Conservation (phyloP, 2,113 vertebrate genomes). For the Tychaedon coryphoeus region DNA sequence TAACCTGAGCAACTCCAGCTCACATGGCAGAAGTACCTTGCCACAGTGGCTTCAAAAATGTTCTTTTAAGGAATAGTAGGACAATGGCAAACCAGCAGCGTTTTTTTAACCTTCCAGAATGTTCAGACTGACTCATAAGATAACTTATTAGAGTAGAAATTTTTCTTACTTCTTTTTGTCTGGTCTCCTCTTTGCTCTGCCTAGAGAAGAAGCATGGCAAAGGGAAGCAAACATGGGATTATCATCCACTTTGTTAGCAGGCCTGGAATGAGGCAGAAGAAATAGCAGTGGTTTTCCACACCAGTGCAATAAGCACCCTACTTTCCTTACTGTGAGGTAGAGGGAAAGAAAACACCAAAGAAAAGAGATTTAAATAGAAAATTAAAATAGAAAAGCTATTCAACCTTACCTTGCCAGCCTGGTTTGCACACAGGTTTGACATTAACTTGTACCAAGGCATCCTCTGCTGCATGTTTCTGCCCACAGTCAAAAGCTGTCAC, state of each 20-base stretch:
- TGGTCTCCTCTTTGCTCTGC: neutral
- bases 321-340: neutral
- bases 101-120: neutral
- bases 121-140: neutral
- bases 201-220: neutral
- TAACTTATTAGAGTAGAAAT: neutral
- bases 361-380: neutral
- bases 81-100: neutral
- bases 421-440: slow-evolving; percentile 96
- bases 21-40: neutral
- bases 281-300: neutral
- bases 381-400: neutral
- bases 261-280: neutral
- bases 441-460: slow-evolving; percentile 85
- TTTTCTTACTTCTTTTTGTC: neutral
- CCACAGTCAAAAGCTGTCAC: slow-evolving; percentile 95
- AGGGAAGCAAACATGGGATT: neutral
- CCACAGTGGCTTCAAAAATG: neutral
- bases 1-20: neutral
- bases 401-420: slow-evolving; percentile 93
- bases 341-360: neutral
- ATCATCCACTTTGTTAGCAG: neutral
- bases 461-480: slow-evolving; percentile 86
- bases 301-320: neutral
- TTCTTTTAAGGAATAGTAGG: neutral